Evolutionary conservation across 2,113 vertebrate species (phyloP), one percentile per base, ranked within the genome.

Genomic region (Anseranas semipalmata): DNA sequence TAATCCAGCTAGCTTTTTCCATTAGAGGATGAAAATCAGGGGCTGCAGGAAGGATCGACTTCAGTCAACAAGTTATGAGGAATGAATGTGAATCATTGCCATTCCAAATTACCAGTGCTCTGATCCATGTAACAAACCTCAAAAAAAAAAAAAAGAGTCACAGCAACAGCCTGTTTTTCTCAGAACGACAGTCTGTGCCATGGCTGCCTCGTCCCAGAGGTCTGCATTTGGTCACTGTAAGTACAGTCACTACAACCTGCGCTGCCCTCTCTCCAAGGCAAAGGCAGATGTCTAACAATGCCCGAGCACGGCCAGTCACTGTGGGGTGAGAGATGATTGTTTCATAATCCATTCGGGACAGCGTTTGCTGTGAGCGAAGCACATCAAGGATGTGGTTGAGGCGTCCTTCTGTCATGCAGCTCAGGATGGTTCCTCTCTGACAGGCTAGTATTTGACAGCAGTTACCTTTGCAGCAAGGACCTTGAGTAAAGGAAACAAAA

Each of bases 301-400:
- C 97, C 45, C 98, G 96, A 4, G 97, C 88, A 6, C 97, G 97
- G 3, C 62, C 86, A 0, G 85, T 98, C 89, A 98, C 71, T 0
- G 98, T 98, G 32, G 97, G 90, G 10, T 65, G 32, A 0, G 98
- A 94, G 14, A 72, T 86, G 53, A 98, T 98, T 18, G 75, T 80
- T 63, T 98, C 98, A 2, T 98, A 98, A n/a, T 97, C 97, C 87
- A 48, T 48, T 9, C 93, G 96, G 18, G 97, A 98, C 65, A 98
- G 66, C 0, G 17, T 72, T 18, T 92, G 93, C 56, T 93, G 90
- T 0, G 98, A 96, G 46, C 97, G 97, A 25, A 98, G 92, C 48
- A 97, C 93, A 0, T 98, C 98, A 0, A 98, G 92, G 37, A 98
- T 50, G 28, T 96, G 94, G 93, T 98, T 98, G 46, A 98, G 96